Conservation (phyloP, 2,113 vertebrate genomes). For the Gallinago media region DNA sequence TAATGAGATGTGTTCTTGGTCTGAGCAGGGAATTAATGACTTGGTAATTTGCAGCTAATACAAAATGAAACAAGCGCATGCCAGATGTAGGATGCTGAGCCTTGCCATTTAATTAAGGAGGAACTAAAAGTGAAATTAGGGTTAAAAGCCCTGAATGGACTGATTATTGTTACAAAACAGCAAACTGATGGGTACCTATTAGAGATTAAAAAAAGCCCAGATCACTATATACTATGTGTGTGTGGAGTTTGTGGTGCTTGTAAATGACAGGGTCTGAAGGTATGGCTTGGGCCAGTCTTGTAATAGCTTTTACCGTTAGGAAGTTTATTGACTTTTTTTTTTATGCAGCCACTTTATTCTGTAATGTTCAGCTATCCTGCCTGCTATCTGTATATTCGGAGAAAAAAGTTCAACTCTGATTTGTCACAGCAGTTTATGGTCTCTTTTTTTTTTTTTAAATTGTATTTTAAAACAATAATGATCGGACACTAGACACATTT, state of each 20-base stretch:
- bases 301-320: not conserved
- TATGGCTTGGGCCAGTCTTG: not conserved
- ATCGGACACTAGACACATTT: not conserved
- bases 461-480: not conserved
- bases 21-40: conserved; percentile 15
- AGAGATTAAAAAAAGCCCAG: not conserved
- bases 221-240: not conserved
- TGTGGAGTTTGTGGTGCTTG: not conserved
- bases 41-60: not conserved
- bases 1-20: not conserved
- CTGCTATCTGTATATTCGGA: not conserved
- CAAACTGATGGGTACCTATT: not conserved
- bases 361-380: not conserved
- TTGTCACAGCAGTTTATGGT: not conserved
- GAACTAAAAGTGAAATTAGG: not conserved
- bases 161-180: not conserved
- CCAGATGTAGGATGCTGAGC: not conserved
- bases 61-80: not conserved
- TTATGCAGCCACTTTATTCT: not conserved
- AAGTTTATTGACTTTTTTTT: not conserved
- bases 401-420: not conserved
- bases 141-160: not conserved
- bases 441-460: not conserved
- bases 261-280: not conserved
- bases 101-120: conserved; percentile 1